phyloP scores from a whole-genome alignment of 1,140 invertebrate genomes.

The Drosophila equinoxialis region DNA sequence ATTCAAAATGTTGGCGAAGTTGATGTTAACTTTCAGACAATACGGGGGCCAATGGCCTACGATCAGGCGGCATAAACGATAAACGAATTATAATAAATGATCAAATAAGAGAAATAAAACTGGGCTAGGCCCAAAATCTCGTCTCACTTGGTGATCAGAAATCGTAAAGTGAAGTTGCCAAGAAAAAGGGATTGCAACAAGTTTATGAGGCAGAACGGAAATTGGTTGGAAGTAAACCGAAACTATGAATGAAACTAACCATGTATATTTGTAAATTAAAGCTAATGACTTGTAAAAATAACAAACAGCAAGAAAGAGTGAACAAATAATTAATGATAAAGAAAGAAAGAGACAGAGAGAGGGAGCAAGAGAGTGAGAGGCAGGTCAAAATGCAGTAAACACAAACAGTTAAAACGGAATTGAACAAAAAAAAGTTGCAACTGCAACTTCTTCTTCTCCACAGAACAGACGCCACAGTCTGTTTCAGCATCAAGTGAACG shows the following conservation, averaged over 20 bases:
- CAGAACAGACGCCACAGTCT: conserved; percentile 62
- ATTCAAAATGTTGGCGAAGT: conserved; percentile 36
- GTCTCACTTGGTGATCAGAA: conserved; percentile 31
- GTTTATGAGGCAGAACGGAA: conserved; percentile 52
- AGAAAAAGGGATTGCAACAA: conserved; percentile 23
- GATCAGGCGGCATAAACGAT: neutral
- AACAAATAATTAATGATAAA: conserved; percentile 34
- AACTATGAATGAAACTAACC: conserved; percentile 69
- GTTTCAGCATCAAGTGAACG: conserved; percentile 22
- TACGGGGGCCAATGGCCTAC: conserved; percentile 46
- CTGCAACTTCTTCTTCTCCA: conserved; percentile 39
- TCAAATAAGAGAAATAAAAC: conserved; percentile 18
- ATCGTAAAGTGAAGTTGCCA: conserved; percentile 4
- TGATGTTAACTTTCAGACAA: neutral
- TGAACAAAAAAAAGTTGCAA: conserved; percentile 48
- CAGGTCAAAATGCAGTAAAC: conserved; percentile 71
- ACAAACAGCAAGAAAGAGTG: conserved; percentile 26
- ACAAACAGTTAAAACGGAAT: conserved; percentile 70
- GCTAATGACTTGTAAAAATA: conserved; percentile 80
- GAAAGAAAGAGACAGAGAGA: too few species aligned
- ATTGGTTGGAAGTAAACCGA: conserved; percentile 8
- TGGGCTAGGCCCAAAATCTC: conserved; percentile 3
- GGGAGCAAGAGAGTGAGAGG: neutral
- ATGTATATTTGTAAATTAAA: conserved; percentile 73
- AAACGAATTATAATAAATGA: conserved; percentile 42